A percentile compares a stretch with the other conserved stretches of the same genome.
phyloP scores from a whole-genome alignment of 2,113 vertebrate genomes.

The Archilochus colubris region DNA sequence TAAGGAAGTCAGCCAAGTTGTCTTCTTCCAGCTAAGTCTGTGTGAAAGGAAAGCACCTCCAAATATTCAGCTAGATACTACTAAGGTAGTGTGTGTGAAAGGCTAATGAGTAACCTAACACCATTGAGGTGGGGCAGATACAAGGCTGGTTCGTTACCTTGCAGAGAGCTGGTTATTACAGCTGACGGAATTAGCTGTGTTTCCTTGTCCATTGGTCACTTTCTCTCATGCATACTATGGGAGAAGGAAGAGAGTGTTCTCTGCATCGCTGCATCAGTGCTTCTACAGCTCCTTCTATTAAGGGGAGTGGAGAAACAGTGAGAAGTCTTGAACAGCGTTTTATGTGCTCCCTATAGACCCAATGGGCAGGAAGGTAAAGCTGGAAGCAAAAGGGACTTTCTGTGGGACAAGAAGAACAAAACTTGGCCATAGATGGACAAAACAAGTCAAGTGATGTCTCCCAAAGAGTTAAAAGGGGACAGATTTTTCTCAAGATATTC shows the following conservation, averaged over 20 bases:
- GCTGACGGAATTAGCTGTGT: slow-evolving; percentile 54
- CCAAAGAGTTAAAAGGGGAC: not conserved
- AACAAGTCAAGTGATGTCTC: not conserved
- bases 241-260: slow-evolving; percentile 59
- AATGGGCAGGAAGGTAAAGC: not conserved
- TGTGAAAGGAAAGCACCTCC: not conserved
- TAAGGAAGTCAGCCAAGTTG: not conserved
- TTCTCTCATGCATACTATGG: slow-evolving; percentile 68
- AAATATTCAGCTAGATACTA: not conserved
- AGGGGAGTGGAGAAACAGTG: slow-evolving; percentile 63
- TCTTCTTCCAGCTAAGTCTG: not conserved
- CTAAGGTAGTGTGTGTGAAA: not conserved
- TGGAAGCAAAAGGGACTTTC: not conserved
- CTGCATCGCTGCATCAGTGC: slow-evolving; percentile 66
- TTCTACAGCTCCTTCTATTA: slow-evolving; percentile 70
- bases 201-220: slow-evolving; percentile 66
- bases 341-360: slow-evolving; percentile 6
- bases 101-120: not conserved
- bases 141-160: slow-evolving; percentile 68
- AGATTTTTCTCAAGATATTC: not conserved
- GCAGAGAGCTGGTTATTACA: slow-evolving; percentile 60
- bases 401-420: not conserved
- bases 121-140: slow-evolving; percentile 29
- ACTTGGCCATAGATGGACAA: not conserved
- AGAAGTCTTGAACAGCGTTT: slow-evolving; percentile 39